These are phyloP conservation scores for Spisula subtruncata DNA, from an alignment of 2,888 invertebrate species.

Conservation along the genomic window DNA sequence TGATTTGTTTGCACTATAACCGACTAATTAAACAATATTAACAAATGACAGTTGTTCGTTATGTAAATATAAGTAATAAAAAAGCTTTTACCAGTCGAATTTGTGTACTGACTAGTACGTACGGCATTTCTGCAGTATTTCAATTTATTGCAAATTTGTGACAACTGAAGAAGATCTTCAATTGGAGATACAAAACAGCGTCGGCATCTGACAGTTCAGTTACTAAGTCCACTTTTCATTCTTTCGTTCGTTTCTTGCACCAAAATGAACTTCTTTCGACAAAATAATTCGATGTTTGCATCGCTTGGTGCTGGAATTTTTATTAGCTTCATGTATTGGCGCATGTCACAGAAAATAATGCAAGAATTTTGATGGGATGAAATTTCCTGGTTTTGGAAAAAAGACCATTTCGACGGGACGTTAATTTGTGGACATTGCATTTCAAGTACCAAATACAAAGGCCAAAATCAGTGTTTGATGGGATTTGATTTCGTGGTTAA, in stretches of 20 bases:
- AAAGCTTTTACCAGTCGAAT: constrained; percentile 59
- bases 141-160: not conserved
- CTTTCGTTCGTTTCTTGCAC: not conserved
- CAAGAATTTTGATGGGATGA: no score
- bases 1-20: no score
- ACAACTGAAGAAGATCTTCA: constrained; percentile 46
- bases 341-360: constrained; percentile 66
- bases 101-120: constrained; percentile 67
- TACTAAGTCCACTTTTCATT: constrained; percentile 33
- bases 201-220: constrained; percentile 51
- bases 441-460: no score
- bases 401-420: no score
- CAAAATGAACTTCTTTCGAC: constrained; percentile 69
- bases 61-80: not conserved
- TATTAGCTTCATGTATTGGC: constrained; percentile 60
- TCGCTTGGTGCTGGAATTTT: constrained; percentile 59
- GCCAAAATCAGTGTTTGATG: no score
- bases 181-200: constrained; percentile 28
- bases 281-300: constrained; percentile 46
- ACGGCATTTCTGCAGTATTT: constrained; percentile 56
- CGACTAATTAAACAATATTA: not conserved
- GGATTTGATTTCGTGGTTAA: no score
- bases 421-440: no score
- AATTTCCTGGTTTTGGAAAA: no score
- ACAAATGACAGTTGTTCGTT: not conserved